These are phyloP conservation scores for Lycopodina hypogea DNA, from an alignment of 37 sponge, comb jelly and placozoan species.

Conservation along the genomic window DNA sequence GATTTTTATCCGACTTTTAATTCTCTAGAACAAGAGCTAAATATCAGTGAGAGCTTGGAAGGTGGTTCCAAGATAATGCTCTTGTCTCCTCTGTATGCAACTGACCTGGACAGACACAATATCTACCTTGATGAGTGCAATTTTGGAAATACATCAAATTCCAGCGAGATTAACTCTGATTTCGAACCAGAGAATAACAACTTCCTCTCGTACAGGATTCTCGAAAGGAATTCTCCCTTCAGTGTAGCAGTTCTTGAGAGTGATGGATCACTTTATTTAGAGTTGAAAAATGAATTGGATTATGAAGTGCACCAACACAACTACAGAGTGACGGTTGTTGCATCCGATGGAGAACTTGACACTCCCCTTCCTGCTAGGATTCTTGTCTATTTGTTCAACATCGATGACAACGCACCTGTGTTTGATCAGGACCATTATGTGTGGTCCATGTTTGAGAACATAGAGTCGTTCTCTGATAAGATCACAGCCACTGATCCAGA, in stretches of 20 bases:
- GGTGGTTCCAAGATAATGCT: conserved; percentile 12
- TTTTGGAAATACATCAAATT: not conserved
- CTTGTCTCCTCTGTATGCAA: conserved; percentile 12
- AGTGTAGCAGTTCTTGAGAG: conserved; percentile 9
- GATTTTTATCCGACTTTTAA: conserved; percentile 54
- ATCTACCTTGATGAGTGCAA: conserved; percentile 18
- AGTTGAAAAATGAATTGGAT: conserved; percentile 38
- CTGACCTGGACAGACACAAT: conserved; percentile 12
- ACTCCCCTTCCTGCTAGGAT: conserved; percentile 22
- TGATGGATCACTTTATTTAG: conserved; percentile 27
- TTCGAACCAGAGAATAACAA: not conserved
- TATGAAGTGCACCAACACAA: conserved; percentile 49
- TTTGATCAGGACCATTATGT: conserved; percentile 40
- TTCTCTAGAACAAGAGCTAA: not conserved
- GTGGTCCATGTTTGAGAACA: conserved; percentile 53
- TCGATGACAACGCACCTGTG: conserved; percentile 56
- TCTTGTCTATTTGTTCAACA: conserved; percentile 42
- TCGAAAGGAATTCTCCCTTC: conserved; percentile 39
- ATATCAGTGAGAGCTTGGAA: conserved; percentile 14
- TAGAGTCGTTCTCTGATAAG: conserved; percentile 21
- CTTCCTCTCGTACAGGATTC: conserved; percentile 10
- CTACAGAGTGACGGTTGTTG: conserved; percentile 35
- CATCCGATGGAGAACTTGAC: conserved; percentile 30
- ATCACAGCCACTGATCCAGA: conserved; percentile 46
- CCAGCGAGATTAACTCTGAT: not conserved